These are phyloP conservation scores for Acrossocheilus fasciatus DNA, from an alignment of 2,797 vertebrate species.

Conservation along the genomic window DNA sequence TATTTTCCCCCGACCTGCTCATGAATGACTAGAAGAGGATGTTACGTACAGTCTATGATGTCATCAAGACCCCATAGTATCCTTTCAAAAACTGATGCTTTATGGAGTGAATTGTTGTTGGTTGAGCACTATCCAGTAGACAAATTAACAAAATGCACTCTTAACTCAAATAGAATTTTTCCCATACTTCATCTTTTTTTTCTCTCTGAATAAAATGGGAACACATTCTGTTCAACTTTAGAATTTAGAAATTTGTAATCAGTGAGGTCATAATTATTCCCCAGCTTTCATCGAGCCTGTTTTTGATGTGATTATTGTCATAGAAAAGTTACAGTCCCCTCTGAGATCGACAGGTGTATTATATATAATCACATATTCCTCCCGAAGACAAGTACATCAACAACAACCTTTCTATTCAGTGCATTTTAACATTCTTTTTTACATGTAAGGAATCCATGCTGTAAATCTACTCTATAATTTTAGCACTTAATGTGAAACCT, in stretches of 20 bases:
- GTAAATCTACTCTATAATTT: slow-evolving; percentile 80
- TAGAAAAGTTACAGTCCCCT: slow-evolving; percentile 5
- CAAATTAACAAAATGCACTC: slow-evolving; percentile 1
- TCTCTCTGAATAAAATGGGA: slow-evolving; percentile 19
- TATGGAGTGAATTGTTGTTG: not conserved
- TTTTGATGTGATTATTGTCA: slow-evolving; percentile 18
- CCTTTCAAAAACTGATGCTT: not conserved
- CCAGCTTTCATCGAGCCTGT: slow-evolving; percentile 4
- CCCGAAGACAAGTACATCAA: slow-evolving; percentile 25
- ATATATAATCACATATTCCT: slow-evolving; percentile 14
- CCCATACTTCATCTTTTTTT: not conserved
- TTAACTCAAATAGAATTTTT: not conserved
- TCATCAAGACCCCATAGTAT: slow-evolving; percentile 4
- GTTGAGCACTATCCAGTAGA: not conserved
- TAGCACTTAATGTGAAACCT: slow-evolving; percentile 91
- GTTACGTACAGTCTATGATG: not conserved
- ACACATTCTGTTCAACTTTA: slow-evolving; percentile 21
- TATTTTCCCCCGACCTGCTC: not conserved
- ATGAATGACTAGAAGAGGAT: slow-evolving; percentile 6
- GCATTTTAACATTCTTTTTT: slow-evolving; percentile 62
- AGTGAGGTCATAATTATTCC: not conserved
- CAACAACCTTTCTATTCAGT: slow-evolving; percentile 39
- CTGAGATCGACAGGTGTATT: slow-evolving; percentile 16
- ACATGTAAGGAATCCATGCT: slow-evolving; percentile 79
- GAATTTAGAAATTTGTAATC: not conserved